phyloP scores from a whole-genome alignment of 2,888 invertebrate genomes.

The Encarsia formosa region DNA sequence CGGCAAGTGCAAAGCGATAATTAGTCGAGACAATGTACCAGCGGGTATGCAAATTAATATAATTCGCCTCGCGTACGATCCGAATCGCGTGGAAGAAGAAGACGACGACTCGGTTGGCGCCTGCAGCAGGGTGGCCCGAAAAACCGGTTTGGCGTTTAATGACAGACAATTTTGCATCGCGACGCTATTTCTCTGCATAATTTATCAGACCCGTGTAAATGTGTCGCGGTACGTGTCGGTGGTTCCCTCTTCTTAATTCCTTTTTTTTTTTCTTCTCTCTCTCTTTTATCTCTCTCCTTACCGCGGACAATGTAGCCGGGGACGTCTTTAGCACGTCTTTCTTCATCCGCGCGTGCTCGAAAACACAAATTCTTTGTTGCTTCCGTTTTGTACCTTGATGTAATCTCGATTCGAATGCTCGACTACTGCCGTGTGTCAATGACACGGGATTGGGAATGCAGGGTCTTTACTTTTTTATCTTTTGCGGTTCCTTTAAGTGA shows the following conservation, averaged over 20 bases:
- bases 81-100: conserved; percentile 8
- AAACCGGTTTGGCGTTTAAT: conserved; percentile 39
- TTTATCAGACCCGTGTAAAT: neutral
- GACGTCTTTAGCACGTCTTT: neutral
- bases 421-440: conserved; percentile 1
- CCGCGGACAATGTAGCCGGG: neutral
- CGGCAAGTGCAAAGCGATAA: too few species aligned
- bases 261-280: neutral
- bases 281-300: neutral
- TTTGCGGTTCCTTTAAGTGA: too few species aligned
- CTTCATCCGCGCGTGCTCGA: neutral
- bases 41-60: too few species aligned
- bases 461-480: neutral
- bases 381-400: conserved; percentile 4
- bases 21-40: too few species aligned
- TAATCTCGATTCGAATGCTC: neutral
- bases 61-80: conserved; percentile 6
- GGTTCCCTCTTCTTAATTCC: neutral
- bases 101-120: conserved; percentile 19
- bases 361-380: conserved; percentile 2
- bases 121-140: conserved; percentile 33
- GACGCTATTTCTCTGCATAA: too few species aligned
- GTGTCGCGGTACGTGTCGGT: neutral
- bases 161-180: conserved; percentile 33
- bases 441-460: too few species aligned